Evolutionary conservation across 2,888 invertebrate species (phyloP), one percentile per base, ranked within the genome.

Genomic region (Dolichopus griseipennis): DNA sequence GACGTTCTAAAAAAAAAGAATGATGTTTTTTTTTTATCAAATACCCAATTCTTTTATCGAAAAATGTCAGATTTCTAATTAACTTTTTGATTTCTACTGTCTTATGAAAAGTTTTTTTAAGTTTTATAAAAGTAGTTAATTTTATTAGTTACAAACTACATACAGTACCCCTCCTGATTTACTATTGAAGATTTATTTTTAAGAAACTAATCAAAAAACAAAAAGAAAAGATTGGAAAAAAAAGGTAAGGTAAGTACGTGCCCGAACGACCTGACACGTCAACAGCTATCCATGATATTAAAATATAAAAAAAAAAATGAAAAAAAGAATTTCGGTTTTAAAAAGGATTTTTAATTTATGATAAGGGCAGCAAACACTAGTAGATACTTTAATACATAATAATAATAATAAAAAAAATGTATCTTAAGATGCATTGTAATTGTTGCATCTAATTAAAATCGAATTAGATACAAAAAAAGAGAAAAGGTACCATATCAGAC

Each of bases 391-490:
- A 5, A 27, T 27, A 27, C 27, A 27, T 4, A 27, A 27, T 27
- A 27, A 27, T n/a, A n/a, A n/a, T n/a, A n/a, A n/a, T n/a, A 27
- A 27, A 27, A 27, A 27, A 27, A 27, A 27, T 5, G 27, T 4
- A 27, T 27, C 27, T 27, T 6, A 52, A 52, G 52, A 12, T 52
- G 52, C n/a, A 52, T 2, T 15, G 52, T 52, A 18, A 52, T 52
- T 52, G 52, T 52, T 52, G 52, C 52, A 52, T 52, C 52, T 52
- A 52, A 52, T 52, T 52, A 52, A 52, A 52, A 52, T 52, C 52
- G 6, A 52, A 52, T 52, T 52, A 18, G 52, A 15, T 52, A 52
- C n/a, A 18, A 37, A 18, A 12, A 7, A 12, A 15, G 43, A 9
- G n/a, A 15, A 15, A 9, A 41, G 41, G 12, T 41, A 41, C 15